Evolutionary conservation across 2,888 invertebrate species (phyloP).

Genomic region (Drosophila demipolita): DNA sequence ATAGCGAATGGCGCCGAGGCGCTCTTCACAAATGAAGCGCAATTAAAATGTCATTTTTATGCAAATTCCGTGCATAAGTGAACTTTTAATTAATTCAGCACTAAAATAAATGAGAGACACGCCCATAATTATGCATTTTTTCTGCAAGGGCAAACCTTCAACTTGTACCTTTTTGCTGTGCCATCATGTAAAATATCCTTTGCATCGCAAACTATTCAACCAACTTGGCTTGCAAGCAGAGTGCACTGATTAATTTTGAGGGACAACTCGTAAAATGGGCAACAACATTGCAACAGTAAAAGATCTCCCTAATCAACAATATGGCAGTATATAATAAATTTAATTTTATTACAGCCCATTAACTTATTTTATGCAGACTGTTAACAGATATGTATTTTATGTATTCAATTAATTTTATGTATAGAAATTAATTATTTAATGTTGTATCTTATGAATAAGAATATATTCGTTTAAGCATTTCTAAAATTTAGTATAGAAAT

Average conservation of each 20-base stretch:
- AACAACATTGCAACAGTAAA: background rate
- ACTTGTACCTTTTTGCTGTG: constrained; percentile 42
- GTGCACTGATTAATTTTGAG: constrained; percentile 5
- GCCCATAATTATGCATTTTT: constrained; percentile 71
- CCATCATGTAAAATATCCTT: constrained; percentile 13
- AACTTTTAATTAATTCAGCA: constrained; percentile 81
- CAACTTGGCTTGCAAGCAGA: constrained; percentile 21
- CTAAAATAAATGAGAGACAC: constrained; percentile 73
- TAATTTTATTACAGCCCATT: background rate
- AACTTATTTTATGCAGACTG: background rate
- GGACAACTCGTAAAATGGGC: background rate
- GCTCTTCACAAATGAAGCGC: constrained; percentile 78
- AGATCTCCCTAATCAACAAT: constrained; percentile 1
- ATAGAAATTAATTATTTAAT: background rate
- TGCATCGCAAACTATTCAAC: constrained; percentile 22
- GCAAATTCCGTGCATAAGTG: constrained; percentile 81
- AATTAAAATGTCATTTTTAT: constrained; percentile 81
- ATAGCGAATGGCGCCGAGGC: constrained; percentile 23
- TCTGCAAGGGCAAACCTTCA: constrained; percentile 27
- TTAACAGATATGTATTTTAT: background rate
- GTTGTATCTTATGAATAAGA: background rate
- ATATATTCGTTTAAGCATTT: background rate
- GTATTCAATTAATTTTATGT: background rate
- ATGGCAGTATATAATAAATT: background rate
- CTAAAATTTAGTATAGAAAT: background rate